Percentiles rank a stretch among this genome's conserved stretches.
Evolutionary conservation across 1,140 invertebrate genomes (phyloP).

Genomic region (Drosophila trapezifrons): DNA sequence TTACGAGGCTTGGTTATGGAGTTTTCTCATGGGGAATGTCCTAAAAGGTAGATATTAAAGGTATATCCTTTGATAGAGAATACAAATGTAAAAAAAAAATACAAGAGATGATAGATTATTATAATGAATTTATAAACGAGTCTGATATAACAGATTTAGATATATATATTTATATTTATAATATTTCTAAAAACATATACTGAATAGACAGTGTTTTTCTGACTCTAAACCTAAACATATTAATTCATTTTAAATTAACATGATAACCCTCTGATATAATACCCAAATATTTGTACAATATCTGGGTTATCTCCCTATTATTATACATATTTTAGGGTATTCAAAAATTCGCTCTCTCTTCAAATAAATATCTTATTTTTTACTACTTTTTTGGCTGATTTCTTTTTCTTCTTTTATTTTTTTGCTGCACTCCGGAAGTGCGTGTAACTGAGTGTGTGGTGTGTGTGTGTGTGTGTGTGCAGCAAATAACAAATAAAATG

Average conservation of each 20-base stretch:
- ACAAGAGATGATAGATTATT: not conserved
- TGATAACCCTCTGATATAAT: not conserved
- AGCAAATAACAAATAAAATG: conserved; percentile 67
- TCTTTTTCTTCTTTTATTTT: conserved; percentile 12
- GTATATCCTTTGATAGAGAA: not conserved
- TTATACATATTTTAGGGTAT: conserved; percentile 2
- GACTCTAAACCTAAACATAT: too few relatives aligned
- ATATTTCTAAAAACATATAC: not conserved
- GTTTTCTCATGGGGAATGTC: not conserved
- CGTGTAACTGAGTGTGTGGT: conserved; percentile 49
- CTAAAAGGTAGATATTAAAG: not conserved
- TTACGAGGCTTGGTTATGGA: not conserved
- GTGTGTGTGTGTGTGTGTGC: conserved; percentile 17
- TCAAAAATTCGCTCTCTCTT: not conserved
- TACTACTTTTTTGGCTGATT: conserved; percentile 21
- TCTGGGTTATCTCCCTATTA: not conserved
- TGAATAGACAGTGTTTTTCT: not conserved
- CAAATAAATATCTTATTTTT: conserved; percentile 1
- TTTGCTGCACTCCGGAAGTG: conserved; percentile 63
- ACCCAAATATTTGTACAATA: not conserved
- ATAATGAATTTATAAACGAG: not conserved
- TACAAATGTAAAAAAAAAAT: too few relatives aligned
- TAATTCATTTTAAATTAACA: too few relatives aligned
- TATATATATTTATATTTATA: not conserved
- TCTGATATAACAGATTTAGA: too few relatives aligned